phyloP scores from a whole-genome alignment of 2,888 invertebrate species.

The Ophioninae sp. region DNA sequence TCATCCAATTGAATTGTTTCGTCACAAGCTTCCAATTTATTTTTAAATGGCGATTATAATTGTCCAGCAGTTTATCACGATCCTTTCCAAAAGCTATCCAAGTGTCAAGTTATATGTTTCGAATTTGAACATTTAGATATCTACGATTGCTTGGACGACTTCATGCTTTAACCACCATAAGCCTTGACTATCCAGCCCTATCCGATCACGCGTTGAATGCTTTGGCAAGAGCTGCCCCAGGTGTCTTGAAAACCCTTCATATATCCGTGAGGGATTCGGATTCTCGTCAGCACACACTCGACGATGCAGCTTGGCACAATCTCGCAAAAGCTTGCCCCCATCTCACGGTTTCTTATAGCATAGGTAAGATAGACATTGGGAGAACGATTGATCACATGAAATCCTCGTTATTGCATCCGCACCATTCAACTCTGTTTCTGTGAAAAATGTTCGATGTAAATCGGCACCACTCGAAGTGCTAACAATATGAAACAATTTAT shows the following conservation, averaged over 20 bases:
- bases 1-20: not conserved
- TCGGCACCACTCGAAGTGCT: no score
- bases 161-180: constrained; percentile 77
- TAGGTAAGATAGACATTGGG: constrained; percentile 67
- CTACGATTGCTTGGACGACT: constrained; percentile 78
- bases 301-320: constrained; percentile 80
- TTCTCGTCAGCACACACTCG: constrained; percentile 79
- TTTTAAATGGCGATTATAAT: not conserved
- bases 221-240: constrained; percentile 78
- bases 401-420: not conserved
- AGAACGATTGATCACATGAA: not conserved
- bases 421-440: not conserved
- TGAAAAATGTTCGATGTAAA: no score
- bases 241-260: constrained; percentile 77
- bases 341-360: constrained; percentile 79
- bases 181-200: constrained; percentile 81
- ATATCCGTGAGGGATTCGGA: constrained; percentile 81
- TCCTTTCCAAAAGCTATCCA: not conserved
- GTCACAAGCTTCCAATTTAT: constrained; percentile 68
- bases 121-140: constrained; percentile 68
- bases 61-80: not conserved
- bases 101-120: not conserved
- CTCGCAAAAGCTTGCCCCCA: constrained; percentile 79
- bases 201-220: constrained; percentile 80
- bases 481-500: no score